Evolutionary conservation across 2,797 vertebrate genomes (phyloP), one percentile per base, ranked within the genome.

Genomic region (Gymnopithys bicolor): DNA sequence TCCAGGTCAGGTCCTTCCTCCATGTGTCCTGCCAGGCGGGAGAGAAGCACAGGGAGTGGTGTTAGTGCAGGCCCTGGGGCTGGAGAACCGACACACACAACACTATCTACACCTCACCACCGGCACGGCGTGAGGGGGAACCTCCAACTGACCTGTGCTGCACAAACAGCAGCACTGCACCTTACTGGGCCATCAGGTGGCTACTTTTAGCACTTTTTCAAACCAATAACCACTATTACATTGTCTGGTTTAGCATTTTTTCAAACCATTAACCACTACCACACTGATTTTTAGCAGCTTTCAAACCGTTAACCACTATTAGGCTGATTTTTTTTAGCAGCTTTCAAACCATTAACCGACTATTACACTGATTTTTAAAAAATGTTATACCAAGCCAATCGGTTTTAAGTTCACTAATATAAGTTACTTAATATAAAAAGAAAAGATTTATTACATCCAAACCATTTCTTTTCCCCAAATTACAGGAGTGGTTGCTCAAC

Each of bases 1-100:
- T 99, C 99, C 94, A 99, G 99, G 84, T 99, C 99, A 48, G 98
- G 98, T 77, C 98, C 98, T 63, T 98, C 98, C n/a, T 98, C 98
- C 98, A 99, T 98, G 73, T 99, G 98, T 98, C 99, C 99, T 99
- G 98, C 97, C 93, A 96, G 98, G 87, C 97, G 95, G 90, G 94
- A 97, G 45, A 94, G 95, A 97, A 98, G 62, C 94, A 97, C 5
- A 98, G 63, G 96, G 89, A 95, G 95, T 27, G 11, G 62, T 95
- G 96, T 98, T 96, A 98, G 97, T 97, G 96, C 71, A 87, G 78
- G 97, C 87, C 94, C 95, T 88, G 96, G 67, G 97, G 97, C 97
- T 88, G 96, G 30, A 93, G 94, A 93, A 74, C 96, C 86, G 86
- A 98, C 98, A 98, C 97, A 98, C 97, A 98, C 97, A 98, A 92